Base-by-base conservation (phyloP, 2,113 vertebrate species). In the Bambusicola thoracicus region DNA sequence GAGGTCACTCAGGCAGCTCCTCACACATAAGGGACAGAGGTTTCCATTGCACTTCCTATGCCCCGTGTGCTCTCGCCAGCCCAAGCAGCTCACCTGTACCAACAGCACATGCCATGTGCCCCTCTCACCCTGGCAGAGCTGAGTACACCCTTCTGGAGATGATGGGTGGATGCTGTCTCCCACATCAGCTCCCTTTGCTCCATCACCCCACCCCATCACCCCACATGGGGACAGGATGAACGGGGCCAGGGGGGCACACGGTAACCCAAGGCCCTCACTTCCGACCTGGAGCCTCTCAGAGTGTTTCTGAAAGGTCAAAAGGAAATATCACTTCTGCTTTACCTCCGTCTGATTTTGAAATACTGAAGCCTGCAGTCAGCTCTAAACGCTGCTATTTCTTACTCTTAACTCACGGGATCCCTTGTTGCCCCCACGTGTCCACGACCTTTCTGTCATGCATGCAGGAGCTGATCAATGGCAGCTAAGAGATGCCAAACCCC, bases 221-320 rank as follows among this genome's bases (percentile, higher is more conserved):
- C n/a, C 48, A 49, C 7, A 22, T 25, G 48, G 48, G 48, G 48
- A 49, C 48, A 49, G 24, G 24, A 48, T 6, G 21, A 48, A 48
- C 21, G 6, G 46, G 46, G 46, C 46, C 46, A 48, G 46, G 46
- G 46, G 78, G 0, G 77, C 44, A 34, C 56, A 5, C 22, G 30
- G 22, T 79, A 72, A 58, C 89, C 66, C 34, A 5, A 3, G 69
- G 88, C 77, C 36, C 44, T 20, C 6, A 3, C 13, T 53, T 20
- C 63, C 85, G 41, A 73, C 72, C 81, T 36, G 87, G 72, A 93
- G 76, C n/a, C 72, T 74, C 44, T 25, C 76, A 53, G 43, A 80
- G 79, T 66, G 32, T n/a, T 70, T 85, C 72, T 18, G 10, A 96
- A 95, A 96, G 94, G 90, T 94, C 94, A 90, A 11, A 74, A 93